Evolutionary conservation across 2,888 invertebrate genomes (phyloP).

Genomic region (Drosophila limbata): DNA sequence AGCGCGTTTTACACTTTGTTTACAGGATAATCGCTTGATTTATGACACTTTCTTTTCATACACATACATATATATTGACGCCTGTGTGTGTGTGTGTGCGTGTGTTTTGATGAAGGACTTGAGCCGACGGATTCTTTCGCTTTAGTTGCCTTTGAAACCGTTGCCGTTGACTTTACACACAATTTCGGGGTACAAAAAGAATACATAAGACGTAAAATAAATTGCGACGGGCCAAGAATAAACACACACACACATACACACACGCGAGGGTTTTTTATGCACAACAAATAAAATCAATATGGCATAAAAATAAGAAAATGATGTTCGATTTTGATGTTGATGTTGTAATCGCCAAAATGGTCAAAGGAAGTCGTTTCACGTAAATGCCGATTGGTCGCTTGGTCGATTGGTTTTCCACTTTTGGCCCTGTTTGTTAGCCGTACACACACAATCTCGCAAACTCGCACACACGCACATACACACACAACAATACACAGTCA

Average conservation of each 20-base stretch:
- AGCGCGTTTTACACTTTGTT: constrained; percentile 78
- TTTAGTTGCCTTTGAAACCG: constrained; percentile 45
- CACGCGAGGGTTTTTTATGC: constrained; percentile 46
- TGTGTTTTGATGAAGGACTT: constrained; percentile 64
- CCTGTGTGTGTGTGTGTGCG: constrained; percentile 19
- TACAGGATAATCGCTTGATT: constrained; percentile 79
- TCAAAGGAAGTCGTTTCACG: constrained; percentile 48
- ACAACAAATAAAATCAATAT: constrained; percentile 73
- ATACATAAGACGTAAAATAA: constrained; percentile 59
- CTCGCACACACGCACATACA: constrained; percentile 18
- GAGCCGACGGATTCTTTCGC: constrained; percentile 45
- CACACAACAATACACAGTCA: constrained; percentile 11
- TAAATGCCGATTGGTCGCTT: constrained; percentile 22
- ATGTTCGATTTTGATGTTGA: constrained; percentile 66
- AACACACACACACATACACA: constrained; percentile 23
- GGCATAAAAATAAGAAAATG: constrained; percentile 66
- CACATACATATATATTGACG: constrained; percentile 25
- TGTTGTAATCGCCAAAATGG: constrained; percentile 67
- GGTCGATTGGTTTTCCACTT: constrained; percentile 43
- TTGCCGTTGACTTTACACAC: constrained; percentile 52
- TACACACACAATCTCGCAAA: constrained; percentile 17
- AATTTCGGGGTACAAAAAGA: constrained; percentile 36
- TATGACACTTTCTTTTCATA: constrained; percentile 75
- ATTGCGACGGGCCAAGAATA: constrained; percentile 50
- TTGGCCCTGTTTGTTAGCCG: constrained; percentile 28